phyloP scores from a whole-genome alignment of 2,797 vertebrate species.

The Sebastes kiyomatsui region DNA sequence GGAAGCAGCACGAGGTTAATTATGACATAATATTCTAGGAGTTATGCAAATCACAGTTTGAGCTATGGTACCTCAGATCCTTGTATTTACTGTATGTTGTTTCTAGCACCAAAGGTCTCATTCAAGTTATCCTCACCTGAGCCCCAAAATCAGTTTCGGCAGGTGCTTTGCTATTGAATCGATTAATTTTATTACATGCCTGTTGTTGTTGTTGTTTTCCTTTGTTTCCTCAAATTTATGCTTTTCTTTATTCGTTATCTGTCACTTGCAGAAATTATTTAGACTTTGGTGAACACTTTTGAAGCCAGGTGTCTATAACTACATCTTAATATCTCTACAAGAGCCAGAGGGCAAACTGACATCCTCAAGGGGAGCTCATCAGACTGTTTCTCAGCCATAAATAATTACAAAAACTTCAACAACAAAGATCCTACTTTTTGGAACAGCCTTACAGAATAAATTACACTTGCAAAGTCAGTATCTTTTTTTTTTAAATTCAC shows the following conservation, averaged over 20 bases:
- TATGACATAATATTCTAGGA: conserved; percentile 45
- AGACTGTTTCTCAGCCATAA: background rate
- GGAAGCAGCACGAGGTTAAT: conserved; percentile 56
- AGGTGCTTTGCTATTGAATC: background rate
- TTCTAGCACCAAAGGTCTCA: background rate
- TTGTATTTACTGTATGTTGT: background rate
- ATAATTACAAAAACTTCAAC: background rate
- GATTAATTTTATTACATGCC: background rate
- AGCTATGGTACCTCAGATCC: background rate
- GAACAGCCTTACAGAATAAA: conserved; percentile 10
- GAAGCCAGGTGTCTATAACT: background rate
- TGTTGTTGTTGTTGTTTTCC: background rate
- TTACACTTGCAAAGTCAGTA: background rate
- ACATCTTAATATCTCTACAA: background rate
- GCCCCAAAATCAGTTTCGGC: background rate
- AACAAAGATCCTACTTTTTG: background rate
- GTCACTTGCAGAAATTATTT: background rate
- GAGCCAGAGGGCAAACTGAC: background rate
- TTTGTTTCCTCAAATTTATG: background rate
- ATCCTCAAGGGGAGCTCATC: background rate
- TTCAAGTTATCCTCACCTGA: background rate
- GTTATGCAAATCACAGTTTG: conserved; percentile 42
- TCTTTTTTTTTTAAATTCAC: conserved; percentile 29
- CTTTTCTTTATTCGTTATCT: background rate
- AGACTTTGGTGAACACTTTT: background rate